A percentile compares a stretch with the other conserved stretches of the same genome.
Conservation (phyloP, 2,797 vertebrate genomes). For the Otus scops region DNA sequence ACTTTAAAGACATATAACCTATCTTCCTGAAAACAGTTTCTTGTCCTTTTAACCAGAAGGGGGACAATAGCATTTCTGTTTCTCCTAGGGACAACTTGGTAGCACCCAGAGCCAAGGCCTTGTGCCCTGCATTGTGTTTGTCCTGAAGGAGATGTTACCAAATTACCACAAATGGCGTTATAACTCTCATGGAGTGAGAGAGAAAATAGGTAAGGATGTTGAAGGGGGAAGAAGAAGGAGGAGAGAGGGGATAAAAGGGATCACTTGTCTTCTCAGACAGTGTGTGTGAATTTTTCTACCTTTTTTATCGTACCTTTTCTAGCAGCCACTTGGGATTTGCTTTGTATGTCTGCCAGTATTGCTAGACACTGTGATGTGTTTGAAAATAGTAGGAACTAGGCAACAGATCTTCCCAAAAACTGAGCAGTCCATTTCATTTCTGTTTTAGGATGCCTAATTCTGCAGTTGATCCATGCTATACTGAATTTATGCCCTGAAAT, state of each 20-base stretch:
- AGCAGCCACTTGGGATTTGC: neutral
- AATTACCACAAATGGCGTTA: conserved; percentile 98
- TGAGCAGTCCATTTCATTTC: neutral
- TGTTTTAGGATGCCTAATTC: conserved; percentile 88
- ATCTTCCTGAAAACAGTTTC: neutral
- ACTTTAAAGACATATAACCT: neutral
- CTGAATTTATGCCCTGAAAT: conserved; percentile 92
- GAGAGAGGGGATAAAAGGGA: neutral
- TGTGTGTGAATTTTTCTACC: neutral
- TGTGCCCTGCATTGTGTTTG: conserved; percentile 93
- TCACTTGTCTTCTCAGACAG: neutral
- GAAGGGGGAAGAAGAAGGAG: neutral
- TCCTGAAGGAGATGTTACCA: conserved; percentile 96
- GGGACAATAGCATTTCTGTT: neutral
- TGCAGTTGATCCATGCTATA: conserved; percentile 96
- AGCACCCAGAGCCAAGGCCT: conserved; percentile 95
- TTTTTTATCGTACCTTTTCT: neutral
- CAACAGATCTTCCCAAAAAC: neutral
- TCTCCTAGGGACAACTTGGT: conserved; percentile 90
- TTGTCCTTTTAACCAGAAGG: neutral
- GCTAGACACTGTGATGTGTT: neutral
- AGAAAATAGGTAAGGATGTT: conserved; percentile 86
- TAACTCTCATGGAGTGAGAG: conserved; percentile 89
- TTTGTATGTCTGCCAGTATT: neutral
- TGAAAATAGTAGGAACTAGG: neutral